Percentiles rank a stretch among this genome's conserved stretches.
Evolutionary conservation across 2,888 invertebrate genomes (phyloP).

Genomic region (Osedax frankpressi): DNA sequence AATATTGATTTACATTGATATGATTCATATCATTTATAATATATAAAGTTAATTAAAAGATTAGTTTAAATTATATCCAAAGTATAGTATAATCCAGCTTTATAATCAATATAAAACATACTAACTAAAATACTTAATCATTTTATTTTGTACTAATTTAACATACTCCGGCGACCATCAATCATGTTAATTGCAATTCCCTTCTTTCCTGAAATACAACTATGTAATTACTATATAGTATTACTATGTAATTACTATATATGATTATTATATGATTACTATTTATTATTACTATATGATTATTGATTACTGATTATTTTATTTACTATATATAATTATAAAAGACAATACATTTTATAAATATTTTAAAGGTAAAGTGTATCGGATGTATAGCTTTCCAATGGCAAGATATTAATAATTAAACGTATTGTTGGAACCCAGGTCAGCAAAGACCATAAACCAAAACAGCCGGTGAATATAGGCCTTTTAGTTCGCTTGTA

Average conservation of each 20-base stretch:
- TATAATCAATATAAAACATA: slow-evolving; percentile 13
- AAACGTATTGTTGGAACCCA: no score
- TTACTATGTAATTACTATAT: no score
- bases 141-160: slow-evolving; percentile 62
- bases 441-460: slow-evolving; percentile 40
- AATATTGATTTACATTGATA: neutral
- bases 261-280: no score
- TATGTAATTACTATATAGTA: no score
- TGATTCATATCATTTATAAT: neutral
- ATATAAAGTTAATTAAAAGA: slow-evolving; percentile 4
- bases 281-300: no score
- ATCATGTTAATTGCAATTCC: slow-evolving; percentile 92
- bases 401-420: no score
- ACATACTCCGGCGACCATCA: slow-evolving; percentile 55
- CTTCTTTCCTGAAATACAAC: slow-evolving; percentile 54
- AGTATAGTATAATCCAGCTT: neutral
- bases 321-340: no score
- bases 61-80: no score
- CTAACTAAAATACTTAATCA: slow-evolving; percentile 72
- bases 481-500: slow-evolving; percentile 72
- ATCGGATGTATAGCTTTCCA: no score
- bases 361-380: no score
- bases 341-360: no score
- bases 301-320: no score
- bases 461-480: slow-evolving; percentile 97